Base-by-base conservation (phyloP, 2,888 invertebrate species). In the Leptinotarsa peninsularis region DNA sequence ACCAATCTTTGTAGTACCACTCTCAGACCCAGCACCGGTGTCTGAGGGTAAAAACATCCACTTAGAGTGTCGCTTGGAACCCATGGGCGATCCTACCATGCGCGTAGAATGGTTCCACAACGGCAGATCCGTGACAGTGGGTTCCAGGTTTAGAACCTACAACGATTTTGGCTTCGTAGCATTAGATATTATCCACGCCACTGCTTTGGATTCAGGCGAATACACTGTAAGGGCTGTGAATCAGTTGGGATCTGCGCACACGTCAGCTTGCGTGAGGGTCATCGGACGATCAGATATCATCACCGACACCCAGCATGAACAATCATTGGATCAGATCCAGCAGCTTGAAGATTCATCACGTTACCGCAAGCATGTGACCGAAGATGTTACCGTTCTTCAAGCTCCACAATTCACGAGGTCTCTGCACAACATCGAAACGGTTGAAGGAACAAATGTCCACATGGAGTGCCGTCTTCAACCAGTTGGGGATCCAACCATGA, bases 151-250 rank as follows among this genome's bases (percentile, higher is more conserved):
- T 90, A 93, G 94, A 86, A 97, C 98, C 33, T 96, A 97, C 87
- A 96, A 97, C 85, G 99, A 99, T 87, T 99, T 99, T 87, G 99
- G 99, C 21, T 98, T 96, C 87, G 97, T 99, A 72, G 97, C 98
- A 54, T 89, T 99, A 82, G 99, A 99, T 85, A 97, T 99, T 76
- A 93, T 98, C 78, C 96, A 98, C 86, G 94, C 96, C 23, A 97
- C 96, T 73, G 94, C 96, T n/a, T 91, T 95, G 76, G 99, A 99
- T 89, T 94, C 96, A 54, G 98, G 98, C 71, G 97, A 97, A 89
- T 99, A 99, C 86, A 98, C 97, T 1, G 96, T 94, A 63, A 91
- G 96, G 78, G 98, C 98, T 49, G 95, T 96, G 1, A 99, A 99
- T 86, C 96, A 96, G 84, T 91, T 97, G 58, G 99, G 99, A 52